Conservation (phyloP, 2,113 vertebrate species). For the Misgurnus anguillicaudatus region DNA sequence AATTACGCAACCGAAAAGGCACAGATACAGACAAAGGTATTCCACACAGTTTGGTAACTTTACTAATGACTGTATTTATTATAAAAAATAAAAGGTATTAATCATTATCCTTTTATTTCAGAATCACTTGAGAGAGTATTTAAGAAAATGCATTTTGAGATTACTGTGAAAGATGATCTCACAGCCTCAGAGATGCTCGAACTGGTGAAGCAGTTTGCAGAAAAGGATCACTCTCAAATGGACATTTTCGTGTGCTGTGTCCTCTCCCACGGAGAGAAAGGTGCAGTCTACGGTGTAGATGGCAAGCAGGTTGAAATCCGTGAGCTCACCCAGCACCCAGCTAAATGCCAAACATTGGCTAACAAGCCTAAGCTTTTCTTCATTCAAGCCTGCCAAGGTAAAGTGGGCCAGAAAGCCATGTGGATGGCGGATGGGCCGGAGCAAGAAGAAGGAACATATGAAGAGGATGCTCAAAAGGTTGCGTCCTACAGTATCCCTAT, state of each 20-base stretch:
- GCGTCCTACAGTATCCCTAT: constrained; percentile 35
- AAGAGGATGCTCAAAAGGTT: constrained; percentile 48
- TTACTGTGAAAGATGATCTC: not conserved
- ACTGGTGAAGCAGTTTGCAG: not conserved
- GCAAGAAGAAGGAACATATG: not conserved
- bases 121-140: constrained; percentile 22
- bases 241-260: constrained; percentile 77
- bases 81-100: not conserved
- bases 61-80: not conserved
- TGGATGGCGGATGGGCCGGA: constrained; percentile 31
- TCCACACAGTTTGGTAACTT: not conserved
- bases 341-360: constrained; percentile 61
- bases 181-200: not conserved
- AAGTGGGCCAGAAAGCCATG: constrained; percentile 41
- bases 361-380: constrained; percentile 79
- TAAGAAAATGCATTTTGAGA: not conserved
- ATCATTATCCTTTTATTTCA: not conserved
- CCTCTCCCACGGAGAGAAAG: constrained; percentile 72
- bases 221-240: constrained; percentile 57
- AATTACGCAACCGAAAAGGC: not conserved
- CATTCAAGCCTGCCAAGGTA: constrained; percentile 73
- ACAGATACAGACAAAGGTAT: constrained; percentile 42
- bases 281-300: constrained; percentile 63
- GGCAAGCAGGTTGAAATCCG: constrained; percentile 56
- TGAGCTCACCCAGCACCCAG: constrained; percentile 64